Evolutionary conservation across 2,888 invertebrate species (phyloP).

Genomic region (Pogonocherus hispidulus): DNA sequence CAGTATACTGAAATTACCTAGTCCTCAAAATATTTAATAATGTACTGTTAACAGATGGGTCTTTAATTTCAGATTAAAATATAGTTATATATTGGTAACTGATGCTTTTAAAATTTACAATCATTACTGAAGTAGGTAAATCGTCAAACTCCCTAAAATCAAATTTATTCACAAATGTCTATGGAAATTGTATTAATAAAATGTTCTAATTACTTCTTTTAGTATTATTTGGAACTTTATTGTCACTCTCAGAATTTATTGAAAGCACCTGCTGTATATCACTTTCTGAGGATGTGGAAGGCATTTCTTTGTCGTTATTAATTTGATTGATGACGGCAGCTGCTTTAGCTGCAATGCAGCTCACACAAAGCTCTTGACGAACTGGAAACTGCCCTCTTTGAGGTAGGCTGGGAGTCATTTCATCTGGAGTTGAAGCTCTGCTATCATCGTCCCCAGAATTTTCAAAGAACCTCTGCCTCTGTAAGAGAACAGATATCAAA

Average conservation of each 20-base stretch:
- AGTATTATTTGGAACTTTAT: conserved; percentile 25
- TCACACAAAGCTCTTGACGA: conserved; percentile 63
- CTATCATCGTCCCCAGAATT: conserved; percentile 72
- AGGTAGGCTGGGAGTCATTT: conserved; percentile 73
- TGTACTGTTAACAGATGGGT: too few species aligned
- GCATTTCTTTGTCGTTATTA: conserved; percentile 26
- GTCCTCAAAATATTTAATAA: too few species aligned
- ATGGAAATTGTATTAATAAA: not conserved
- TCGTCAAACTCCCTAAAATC: not conserved
- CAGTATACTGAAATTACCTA: too few species aligned
- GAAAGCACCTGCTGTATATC: conserved; percentile 44
- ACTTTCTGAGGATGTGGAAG: conserved; percentile 35
- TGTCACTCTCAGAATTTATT: conserved; percentile 30
- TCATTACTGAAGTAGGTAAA: not conserved
- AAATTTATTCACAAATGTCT: conserved; percentile 7
- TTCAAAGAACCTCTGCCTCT: conserved; percentile 64
- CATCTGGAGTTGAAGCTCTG: conserved; percentile 76
- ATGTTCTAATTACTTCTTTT: conserved; percentile 21
- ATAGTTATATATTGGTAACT: too few species aligned
- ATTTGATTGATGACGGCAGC: conserved; percentile 42
- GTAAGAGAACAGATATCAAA: not conserved
- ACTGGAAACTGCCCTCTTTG: conserved; percentile 55
- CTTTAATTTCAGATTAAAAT: too few species aligned
- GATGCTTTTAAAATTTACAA: not conserved
- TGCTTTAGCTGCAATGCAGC: conserved; percentile 62